Conservation (phyloP, 2,888 invertebrate species). For the Eilema griseolum region DNA sequence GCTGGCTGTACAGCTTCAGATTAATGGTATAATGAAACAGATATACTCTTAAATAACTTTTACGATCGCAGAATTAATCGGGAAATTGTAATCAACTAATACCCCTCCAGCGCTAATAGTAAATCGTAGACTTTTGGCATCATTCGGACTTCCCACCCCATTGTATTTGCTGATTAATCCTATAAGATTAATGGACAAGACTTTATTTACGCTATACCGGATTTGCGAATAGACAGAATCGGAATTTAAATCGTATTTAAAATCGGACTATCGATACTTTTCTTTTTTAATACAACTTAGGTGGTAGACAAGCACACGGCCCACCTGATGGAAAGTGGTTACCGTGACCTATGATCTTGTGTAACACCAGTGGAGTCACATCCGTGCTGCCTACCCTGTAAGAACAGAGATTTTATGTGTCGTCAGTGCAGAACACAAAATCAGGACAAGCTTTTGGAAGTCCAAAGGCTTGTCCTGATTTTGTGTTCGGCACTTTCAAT, state of each 20-base stretch:
- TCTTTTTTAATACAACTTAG: too few species aligned
- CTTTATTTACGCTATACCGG: slow-evolving; percentile 30
- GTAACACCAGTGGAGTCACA: too few species aligned
- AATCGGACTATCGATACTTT: neutral
- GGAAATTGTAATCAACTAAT: slow-evolving; percentile 25
- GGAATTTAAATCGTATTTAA: neutral
- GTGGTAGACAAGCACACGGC: too few species aligned
- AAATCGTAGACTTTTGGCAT: slow-evolving; percentile 20
- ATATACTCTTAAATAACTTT: slow-evolving; percentile 15
- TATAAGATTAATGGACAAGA: slow-evolving; percentile 28
- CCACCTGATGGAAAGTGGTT: too few species aligned
- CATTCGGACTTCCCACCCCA: slow-evolving; percentile 12
- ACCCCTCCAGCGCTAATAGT: slow-evolving; percentile 12
- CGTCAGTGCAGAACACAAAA: too few species aligned
- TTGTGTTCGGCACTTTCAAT: too few species aligned
- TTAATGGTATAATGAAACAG: neutral
- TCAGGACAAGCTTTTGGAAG: too few species aligned
- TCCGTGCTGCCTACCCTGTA: too few species aligned
- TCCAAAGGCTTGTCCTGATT: too few species aligned
- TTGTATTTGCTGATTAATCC: slow-evolving; percentile 33
- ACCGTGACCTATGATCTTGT: too few species aligned
- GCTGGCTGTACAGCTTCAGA: neutral
- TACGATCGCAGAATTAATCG: slow-evolving; percentile 23
- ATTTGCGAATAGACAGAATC: slow-evolving; percentile 3
- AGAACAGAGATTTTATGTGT: too few species aligned